Evolutionary conservation across 1,140 invertebrate genomes (phyloP).

Genomic region (Tribolium madens): DNA sequence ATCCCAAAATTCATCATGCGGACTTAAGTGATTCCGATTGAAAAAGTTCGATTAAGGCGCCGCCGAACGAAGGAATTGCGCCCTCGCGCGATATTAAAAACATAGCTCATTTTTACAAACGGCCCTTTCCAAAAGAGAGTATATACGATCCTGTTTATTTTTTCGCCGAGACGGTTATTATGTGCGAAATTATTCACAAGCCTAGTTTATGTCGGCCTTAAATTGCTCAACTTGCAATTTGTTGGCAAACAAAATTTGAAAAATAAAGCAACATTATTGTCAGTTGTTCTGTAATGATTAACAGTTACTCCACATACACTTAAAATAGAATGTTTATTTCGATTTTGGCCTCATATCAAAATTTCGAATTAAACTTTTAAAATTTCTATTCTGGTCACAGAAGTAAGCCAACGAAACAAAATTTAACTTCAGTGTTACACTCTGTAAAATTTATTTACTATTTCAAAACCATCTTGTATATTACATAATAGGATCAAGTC

Average conservation of each 20-base stretch:
- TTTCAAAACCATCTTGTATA: no score
- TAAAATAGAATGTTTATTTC: no score
- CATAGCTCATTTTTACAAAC: background rate
- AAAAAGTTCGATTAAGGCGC: conserved; percentile 45
- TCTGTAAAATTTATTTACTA: no score
- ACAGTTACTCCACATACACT: no score
- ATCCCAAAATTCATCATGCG: conserved; percentile 46
- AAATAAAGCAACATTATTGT: no score
- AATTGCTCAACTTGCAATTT: background rate
- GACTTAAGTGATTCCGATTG: conserved; percentile 53
- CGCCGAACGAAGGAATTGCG: background rate
- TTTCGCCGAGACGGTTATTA: background rate
- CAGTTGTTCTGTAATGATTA: no score
- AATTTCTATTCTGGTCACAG: no score
- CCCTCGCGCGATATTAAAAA: conserved; percentile 24
- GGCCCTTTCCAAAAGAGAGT: background rate
- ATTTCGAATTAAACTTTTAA: no score
- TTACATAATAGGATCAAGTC: no score
- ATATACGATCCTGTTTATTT: background rate
- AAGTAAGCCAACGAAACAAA: no score
- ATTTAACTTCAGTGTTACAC: no score
- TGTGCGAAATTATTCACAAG: conserved; percentile 10
- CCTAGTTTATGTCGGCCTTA: conserved; percentile 16
- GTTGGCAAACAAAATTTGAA: background rate
- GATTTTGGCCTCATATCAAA: no score